These are phyloP conservation scores for Aix galericulata DNA, from an alignment of 2,113 vertebrate species.

Conservation along the genomic window DNA sequence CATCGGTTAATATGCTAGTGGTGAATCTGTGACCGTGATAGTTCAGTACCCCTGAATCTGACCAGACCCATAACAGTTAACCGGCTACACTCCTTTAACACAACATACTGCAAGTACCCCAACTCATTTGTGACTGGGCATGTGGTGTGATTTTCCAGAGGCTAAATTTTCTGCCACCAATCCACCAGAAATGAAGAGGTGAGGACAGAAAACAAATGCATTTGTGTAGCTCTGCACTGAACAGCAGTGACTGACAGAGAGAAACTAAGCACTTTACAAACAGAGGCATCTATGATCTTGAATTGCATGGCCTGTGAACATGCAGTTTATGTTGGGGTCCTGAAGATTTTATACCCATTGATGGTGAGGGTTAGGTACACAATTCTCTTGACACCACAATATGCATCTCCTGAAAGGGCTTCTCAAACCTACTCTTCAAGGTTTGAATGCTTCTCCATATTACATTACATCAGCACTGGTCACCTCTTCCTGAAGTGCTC, in stretches of 20 bases:
- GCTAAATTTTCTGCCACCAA: background rate
- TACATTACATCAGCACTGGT: background rate
- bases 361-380: background rate
- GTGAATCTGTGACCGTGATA: too few relatives aligned
- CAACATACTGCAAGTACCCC: background rate
- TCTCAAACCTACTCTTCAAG: background rate
- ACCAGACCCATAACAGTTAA: too few relatives aligned
- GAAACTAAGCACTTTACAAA: background rate
- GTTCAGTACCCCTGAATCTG: too few relatives aligned
- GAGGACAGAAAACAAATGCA: background rate
- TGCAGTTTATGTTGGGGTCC: background rate
- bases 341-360: background rate
- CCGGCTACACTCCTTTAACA: too few relatives aligned
- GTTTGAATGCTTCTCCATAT: background rate
- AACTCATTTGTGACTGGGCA: background rate
- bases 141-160: background rate
- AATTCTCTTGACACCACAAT: background rate
- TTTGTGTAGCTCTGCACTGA: background rate
- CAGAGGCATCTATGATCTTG: background rate
- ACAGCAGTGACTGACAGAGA: background rate
- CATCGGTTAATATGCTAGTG: too few relatives aligned
- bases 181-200: background rate
- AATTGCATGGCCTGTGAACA: background rate
- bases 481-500: background rate
- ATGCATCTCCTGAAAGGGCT: background rate